These are phyloP conservation scores for Gobius niger DNA, from an alignment of 2,113 vertebrate species.

Conservation along the genomic window DNA sequence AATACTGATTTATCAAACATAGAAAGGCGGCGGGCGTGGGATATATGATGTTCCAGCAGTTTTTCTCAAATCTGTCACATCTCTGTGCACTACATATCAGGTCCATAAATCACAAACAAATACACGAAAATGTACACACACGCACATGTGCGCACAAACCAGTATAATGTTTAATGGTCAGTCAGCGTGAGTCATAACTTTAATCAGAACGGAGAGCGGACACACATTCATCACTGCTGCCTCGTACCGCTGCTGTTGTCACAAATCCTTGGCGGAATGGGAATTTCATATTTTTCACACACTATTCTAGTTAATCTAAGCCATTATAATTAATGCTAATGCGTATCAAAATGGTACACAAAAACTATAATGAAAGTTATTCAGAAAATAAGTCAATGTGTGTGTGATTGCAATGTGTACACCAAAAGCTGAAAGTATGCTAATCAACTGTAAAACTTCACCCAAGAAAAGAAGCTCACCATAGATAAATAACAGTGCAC, in stretches of 20 bases:
- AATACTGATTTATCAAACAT: not conserved
- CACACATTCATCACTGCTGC: constrained; percentile 13
- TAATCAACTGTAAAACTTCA: not conserved
- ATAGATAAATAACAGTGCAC: not conserved
- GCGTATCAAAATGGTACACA: not conserved
- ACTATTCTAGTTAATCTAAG: not conserved
- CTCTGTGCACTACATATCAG: constrained; percentile 3
- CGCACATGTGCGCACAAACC: not conserved
- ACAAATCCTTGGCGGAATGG: not conserved
- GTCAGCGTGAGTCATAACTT: constrained; percentile 11
- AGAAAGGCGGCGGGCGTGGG: constrained; percentile 1
- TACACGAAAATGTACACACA: not conserved
- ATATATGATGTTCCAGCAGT: constrained; percentile 8
- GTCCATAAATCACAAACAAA: not conserved
- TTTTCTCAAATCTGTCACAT: constrained; percentile 10
- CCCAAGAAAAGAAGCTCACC: not conserved
- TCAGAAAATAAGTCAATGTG: no score
- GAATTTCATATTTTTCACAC: not conserved
- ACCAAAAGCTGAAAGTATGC: not conserved
- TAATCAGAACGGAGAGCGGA: constrained; percentile 6
- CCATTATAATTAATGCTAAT: no score
- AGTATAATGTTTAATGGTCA: constrained; percentile 7
- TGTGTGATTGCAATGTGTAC: no score
- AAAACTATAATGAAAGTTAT: no score
- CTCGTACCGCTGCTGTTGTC: not conserved